Conservation (phyloP, 2,888 invertebrate species). For the Tromatobia lineatoria region DNA sequence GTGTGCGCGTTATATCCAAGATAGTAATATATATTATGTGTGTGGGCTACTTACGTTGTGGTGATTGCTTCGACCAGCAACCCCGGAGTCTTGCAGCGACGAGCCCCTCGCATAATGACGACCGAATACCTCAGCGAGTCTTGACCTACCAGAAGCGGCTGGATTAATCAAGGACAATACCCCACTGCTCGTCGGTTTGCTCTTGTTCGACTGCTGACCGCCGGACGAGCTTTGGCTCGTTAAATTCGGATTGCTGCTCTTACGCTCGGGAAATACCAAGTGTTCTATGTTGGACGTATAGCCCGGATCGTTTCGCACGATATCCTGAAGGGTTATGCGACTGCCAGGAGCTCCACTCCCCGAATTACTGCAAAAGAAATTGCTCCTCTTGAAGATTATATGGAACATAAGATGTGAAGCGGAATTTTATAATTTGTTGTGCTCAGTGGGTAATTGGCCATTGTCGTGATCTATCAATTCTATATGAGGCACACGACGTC, state of each 20-base stretch:
- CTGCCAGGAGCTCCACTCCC: conserved; percentile 61
- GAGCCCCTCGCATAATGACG: conserved; percentile 81
- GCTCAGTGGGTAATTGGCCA: neutral
- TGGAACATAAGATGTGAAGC: neutral
- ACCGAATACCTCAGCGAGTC: conserved; percentile 87
- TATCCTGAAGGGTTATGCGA: conserved; percentile 82
- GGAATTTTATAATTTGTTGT: neutral
- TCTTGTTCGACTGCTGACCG: conserved; percentile 57
- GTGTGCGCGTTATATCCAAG: neutral
- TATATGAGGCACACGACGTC: neutral
- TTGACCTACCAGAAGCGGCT: conserved; percentile 81
- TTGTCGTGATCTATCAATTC: neutral
- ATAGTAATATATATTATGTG: neutral
- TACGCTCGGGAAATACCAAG: conserved; percentile 87
- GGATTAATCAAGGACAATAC: conserved; percentile 61
- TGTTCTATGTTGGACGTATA: conserved; percentile 88
- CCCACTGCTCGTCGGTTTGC: conserved; percentile 65
- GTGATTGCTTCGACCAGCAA: conserved; percentile 78
- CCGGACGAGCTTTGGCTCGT: conserved; percentile 74
- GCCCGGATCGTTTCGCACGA: conserved; percentile 86
- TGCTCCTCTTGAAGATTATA: conserved; percentile 27
- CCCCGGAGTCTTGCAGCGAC: conserved; percentile 78
- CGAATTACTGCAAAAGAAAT: conserved; percentile 72
- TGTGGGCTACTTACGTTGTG: conserved; percentile 75
- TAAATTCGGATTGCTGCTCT: conserved; percentile 85